Conservation (phyloP, 2,888 invertebrate genomes). For the Eilema griseolum region DNA sequence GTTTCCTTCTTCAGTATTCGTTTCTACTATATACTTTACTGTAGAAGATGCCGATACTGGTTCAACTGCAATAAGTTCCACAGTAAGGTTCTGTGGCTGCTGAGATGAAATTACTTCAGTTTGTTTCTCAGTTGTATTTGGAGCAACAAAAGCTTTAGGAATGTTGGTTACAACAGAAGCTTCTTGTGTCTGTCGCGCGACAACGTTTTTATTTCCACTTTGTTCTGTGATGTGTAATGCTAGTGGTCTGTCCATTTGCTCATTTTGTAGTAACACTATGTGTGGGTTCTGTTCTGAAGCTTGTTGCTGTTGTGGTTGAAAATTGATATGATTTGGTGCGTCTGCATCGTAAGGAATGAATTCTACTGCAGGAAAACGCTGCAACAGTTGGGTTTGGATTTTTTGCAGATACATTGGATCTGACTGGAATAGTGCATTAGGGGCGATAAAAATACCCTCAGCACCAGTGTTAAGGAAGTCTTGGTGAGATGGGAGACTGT, state of each 20-base stretch:
- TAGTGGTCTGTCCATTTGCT: conserved; percentile 63
- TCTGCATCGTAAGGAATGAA: conserved; percentile 79
- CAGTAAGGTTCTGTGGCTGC: conserved; percentile 64
- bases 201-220: conserved; percentile 69
- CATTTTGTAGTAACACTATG: conserved; percentile 69
- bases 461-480: conserved; percentile 71
- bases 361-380: conserved; percentile 76
- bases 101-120: conserved; percentile 59
- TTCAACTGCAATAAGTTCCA: conserved; percentile 63
- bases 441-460: conserved; percentile 74
- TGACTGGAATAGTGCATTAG: conserved; percentile 82
- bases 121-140: conserved; percentile 66
- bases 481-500: conserved; percentile 68
- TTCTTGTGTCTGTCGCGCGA: conserved; percentile 78
- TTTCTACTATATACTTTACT: conserved; percentile 68
- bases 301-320: conserved; percentile 45
- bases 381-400: conserved; percentile 74
- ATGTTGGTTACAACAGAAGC: conserved; percentile 66
- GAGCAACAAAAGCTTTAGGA: conserved; percentile 63
- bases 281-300: conserved; percentile 51
- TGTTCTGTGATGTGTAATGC: conserved; percentile 59
- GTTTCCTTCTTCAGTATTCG: conserved; percentile 62
- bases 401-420: conserved; percentile 82
- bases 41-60: conserved; percentile 70
- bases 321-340: conserved; percentile 48